A percentile compares a stretch with the other conserved stretches of the same genome.
Conservation (phyloP, 1,140 invertebrate species). For the Macrocentrus cingulum region DNA sequence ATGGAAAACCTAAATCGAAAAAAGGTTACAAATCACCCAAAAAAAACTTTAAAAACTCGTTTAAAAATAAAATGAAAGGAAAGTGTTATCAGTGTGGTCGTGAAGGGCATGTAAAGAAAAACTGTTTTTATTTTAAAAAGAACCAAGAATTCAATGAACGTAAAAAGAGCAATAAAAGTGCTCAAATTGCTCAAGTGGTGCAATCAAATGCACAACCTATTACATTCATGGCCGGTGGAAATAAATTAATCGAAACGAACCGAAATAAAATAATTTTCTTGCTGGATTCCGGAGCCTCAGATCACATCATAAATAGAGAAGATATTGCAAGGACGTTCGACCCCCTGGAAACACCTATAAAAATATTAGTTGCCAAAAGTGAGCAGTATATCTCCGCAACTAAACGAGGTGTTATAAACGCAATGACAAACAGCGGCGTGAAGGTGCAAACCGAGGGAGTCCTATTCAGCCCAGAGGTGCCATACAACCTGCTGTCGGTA, state of each 20-base stretch:
- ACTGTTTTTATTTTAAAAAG: slow-evolving; percentile 6
- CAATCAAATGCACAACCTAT: neutral
- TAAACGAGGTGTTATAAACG: slow-evolving; percentile 32
- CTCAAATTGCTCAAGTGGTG: slow-evolving; percentile 6
- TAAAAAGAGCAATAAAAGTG: neutral
- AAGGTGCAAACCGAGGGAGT: slow-evolving; percentile 32
- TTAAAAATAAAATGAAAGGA: slow-evolving; percentile 20
- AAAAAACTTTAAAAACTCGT: slow-evolving; percentile 6
- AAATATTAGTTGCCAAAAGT: slow-evolving; percentile 33
- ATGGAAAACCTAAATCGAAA: neutral
- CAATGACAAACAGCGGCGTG: slow-evolving; percentile 26
- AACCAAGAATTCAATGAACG: slow-evolving; percentile 3
- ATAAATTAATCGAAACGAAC: neutral
- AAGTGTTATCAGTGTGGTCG: slow-evolving; percentile 21
- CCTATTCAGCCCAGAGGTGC: slow-evolving; percentile 33
- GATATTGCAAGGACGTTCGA: slow-evolving; percentile 32
- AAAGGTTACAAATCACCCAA: slow-evolving; percentile 16
- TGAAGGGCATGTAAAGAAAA: slow-evolving; percentile 15
- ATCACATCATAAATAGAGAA: slow-evolving; percentile 39
- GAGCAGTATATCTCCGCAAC: slow-evolving; percentile 32
- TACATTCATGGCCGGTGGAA: slow-evolving; percentile 2
- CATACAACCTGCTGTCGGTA: slow-evolving; percentile 39
- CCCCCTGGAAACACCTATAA: slow-evolving; percentile 14
- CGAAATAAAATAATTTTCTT: slow-evolving; percentile 30
- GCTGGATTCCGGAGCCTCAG: slow-evolving; percentile 44